A percentile compares a stretch with the other conserved stretches of the same genome.
Evolutionary conservation across 2,113 vertebrate species (phyloP).

Genomic region (Mastomys natalensis): DNA sequence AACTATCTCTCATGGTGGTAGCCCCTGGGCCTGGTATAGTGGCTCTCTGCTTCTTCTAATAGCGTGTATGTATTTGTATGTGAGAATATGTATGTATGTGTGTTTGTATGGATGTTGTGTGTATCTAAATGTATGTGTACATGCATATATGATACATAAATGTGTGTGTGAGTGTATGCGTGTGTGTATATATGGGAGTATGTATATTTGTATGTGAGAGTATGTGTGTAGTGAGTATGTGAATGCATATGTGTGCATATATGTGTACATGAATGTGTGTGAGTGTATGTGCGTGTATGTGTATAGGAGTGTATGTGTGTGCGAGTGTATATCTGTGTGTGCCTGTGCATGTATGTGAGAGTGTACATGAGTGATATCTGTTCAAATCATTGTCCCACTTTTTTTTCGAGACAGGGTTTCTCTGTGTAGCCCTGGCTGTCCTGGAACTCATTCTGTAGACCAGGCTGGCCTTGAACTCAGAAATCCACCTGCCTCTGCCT

Average conservation of each 20-base stretch:
- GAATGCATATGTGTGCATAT: background rate
- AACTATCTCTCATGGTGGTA: rapidly evolving
- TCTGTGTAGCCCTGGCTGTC: too few species aligned
- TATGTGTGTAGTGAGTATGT: background rate
- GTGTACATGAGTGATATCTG: background rate
- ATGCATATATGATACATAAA: background rate
- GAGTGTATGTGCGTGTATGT: background rate
- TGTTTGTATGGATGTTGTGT: rapidly evolving
- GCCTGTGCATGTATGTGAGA: background rate
- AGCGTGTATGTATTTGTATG: background rate
- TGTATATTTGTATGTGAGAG: background rate
- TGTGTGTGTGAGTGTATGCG: background rate
- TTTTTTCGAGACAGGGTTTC: too few species aligned
- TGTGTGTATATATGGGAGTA: background rate
- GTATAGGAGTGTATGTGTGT: background rate
- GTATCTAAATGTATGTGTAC: background rate
- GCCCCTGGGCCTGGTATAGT: background rate
- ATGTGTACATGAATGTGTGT: background rate
- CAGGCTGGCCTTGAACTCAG: too few species aligned
- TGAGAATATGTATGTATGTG: background rate
- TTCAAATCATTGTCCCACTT: too few species aligned
- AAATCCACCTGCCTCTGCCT: too few species aligned
- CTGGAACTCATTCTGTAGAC: too few species aligned
- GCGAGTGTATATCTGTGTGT: background rate
- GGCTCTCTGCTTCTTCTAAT: background rate